phyloP scores from a whole-genome alignment of 2,888 invertebrate species.

The Poecilobothrus nobilitatus region DNA sequence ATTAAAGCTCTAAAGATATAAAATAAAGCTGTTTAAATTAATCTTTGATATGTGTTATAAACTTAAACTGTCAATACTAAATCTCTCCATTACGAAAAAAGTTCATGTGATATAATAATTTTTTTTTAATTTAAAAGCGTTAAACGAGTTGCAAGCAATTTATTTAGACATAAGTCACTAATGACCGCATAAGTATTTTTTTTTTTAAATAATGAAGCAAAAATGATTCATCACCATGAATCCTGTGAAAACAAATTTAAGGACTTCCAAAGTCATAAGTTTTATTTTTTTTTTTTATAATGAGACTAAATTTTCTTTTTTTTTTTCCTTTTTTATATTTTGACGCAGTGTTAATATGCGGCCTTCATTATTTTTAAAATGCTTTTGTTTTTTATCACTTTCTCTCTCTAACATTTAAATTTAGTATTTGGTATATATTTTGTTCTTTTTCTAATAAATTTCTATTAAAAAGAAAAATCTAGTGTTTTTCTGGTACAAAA shows the following conservation, averaged over 20 bases:
- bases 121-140: background rate
- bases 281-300: background rate
- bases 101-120: no score
- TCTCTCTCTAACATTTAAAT: background rate
- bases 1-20: no score
- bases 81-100: no score
- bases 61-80: no score
- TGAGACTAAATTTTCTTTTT: background rate
- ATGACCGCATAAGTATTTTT: slow-evolving; percentile 3
- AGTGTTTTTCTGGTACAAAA: background rate
- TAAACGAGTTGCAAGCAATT: background rate
- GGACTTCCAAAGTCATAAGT: background rate
- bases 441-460: background rate
- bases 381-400: background rate
- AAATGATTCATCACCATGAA: background rate
- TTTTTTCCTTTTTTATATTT: background rate
- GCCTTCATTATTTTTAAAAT: slow-evolving; percentile 1
- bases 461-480: background rate
- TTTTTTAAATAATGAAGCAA: slow-evolving; percentile 3
- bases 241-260: background rate
- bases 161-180: background rate
- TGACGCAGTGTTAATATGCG: slow-evolving; percentile 4
- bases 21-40: no score
- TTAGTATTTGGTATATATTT: background rate
- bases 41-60: no score